phyloP scores from a whole-genome alignment of 1,140 invertebrate species.

The Eriosoma lanigerum region DNA sequence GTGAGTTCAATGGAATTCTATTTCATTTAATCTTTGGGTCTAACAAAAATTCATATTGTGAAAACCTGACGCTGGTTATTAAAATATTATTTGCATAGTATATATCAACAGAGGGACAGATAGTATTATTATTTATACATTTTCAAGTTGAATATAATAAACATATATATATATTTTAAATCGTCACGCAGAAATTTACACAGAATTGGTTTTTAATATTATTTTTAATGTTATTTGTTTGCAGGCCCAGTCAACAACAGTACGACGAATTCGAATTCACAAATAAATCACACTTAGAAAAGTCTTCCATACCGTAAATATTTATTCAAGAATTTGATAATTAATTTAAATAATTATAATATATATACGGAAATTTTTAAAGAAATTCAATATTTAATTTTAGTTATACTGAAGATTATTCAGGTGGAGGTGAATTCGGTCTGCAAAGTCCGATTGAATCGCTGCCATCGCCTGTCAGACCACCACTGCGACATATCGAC shows the following conservation, averaged over 20 bases:
- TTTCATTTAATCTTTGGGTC: no score
- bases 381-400: neutral
- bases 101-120: no score
- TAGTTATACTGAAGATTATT: conserved; percentile 43
- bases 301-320: conserved; percentile 49
- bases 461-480: conserved; percentile 68
- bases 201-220: no score
- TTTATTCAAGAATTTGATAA: neutral
- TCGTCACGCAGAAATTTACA: no score
- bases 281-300: conserved; percentile 48
- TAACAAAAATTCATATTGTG: no score
- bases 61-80: no score
- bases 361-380: neutral
- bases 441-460: conserved; percentile 38
- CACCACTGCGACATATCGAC: conserved; percentile 82
- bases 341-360: neutral
- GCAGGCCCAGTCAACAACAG: conserved; percentile 36
- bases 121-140: no score
- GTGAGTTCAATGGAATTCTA: no score
- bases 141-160: no score
- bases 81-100: no score
- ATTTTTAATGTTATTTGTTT: conserved; percentile 7
- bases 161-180: no score
- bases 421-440: conserved; percentile 31
- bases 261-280: conserved; percentile 36